These are phyloP conservation scores for Pandion haliaetus DNA, from an alignment of 2,113 vertebrate species.

Conservation along the genomic window DNA sequence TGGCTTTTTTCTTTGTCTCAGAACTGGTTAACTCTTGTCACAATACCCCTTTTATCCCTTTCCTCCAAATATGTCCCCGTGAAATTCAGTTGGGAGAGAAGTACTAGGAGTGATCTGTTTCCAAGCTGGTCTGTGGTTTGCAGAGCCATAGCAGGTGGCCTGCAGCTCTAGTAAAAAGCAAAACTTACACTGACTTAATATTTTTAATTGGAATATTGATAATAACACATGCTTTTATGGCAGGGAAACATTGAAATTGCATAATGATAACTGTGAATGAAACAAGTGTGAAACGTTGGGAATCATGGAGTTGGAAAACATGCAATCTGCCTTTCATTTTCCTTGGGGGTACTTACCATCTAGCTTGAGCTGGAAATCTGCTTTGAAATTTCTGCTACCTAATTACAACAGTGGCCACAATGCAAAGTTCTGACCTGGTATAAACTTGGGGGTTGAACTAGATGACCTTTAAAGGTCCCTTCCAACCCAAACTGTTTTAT, in stretches of 20 bases:
- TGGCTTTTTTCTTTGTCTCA: not conserved
- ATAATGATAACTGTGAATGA: not conserved
- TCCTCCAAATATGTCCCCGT: fast-evolving
- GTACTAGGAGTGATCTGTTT: not conserved
- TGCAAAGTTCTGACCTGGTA: not conserved
- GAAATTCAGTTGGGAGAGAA: not conserved
- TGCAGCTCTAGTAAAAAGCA: not conserved
- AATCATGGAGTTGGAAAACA: not conserved
- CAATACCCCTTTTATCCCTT: not conserved
- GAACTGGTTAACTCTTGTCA: not conserved
- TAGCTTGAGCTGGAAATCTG: not conserved
- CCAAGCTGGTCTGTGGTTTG: not conserved
- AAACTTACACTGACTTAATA: not conserved
- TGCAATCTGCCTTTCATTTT: fast-evolving
- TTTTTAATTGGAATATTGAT: not conserved
- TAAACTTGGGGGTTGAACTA: not conserved
- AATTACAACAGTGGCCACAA: not conserved
- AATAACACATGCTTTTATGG: not conserved
- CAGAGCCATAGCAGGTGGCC: not conserved
- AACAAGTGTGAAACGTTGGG: not conserved
- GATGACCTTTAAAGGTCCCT: not conserved
- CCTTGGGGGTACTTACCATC: not conserved
- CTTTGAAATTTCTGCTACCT: not conserved
- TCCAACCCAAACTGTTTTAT: not conserved
- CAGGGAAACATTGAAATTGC: not conserved